Conservation (phyloP, 2,888 invertebrate species). For the Phasia obesa region DNA sequence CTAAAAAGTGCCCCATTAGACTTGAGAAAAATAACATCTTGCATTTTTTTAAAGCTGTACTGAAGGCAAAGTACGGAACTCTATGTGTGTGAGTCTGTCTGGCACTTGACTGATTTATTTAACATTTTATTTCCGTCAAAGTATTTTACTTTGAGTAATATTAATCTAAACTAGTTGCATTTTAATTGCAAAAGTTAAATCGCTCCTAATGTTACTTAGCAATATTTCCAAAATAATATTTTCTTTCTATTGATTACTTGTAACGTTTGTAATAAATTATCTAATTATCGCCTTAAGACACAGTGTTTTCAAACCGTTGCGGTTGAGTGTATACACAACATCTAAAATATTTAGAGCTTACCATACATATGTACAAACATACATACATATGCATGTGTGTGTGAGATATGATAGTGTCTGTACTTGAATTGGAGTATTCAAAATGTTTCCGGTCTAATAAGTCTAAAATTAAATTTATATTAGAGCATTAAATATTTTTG, state of each 20-base stretch:
- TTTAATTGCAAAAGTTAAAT: too few relatives aligned
- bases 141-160: too few relatives aligned
- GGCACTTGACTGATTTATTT: too few relatives aligned
- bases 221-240: not conserved
- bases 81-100: too few relatives aligned
- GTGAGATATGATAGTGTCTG: conserved; percentile 5
- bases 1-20: too few relatives aligned
- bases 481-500: conserved; percentile 59
- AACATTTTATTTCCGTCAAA: too few relatives aligned
- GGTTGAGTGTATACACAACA: conserved; percentile 1
- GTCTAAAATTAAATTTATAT: conserved; percentile 65
- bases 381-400: not conserved
- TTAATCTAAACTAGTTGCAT: too few relatives aligned
- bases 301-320: conserved; percentile 26
- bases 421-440: conserved; percentile 25
- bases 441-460: conserved; percentile 62
- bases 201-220: too few relatives aligned
- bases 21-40: too few relatives aligned
- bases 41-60: too few relatives aligned
- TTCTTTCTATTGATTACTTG: not conserved
- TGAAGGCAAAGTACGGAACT: too few relatives aligned
- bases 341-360: conserved; percentile 31
- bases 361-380: not conserved
- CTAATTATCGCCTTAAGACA: conserved; percentile 28
- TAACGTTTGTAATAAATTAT: not conserved